Conservation (phyloP, 2,113 vertebrate species). For the Ictalurus furcatus region DNA sequence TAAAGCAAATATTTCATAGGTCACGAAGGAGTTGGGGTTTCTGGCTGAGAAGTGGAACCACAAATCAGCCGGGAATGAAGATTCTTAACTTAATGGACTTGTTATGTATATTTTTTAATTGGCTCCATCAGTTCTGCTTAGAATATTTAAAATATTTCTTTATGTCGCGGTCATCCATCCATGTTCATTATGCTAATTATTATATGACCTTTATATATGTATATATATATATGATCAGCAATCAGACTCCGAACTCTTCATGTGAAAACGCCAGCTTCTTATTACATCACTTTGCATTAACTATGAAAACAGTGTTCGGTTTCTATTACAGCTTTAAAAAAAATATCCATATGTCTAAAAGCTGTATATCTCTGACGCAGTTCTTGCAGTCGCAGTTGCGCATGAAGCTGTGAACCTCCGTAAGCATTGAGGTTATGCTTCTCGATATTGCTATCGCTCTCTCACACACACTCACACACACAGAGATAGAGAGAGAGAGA, state of each 20-base stretch:
- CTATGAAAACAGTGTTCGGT: neutral
- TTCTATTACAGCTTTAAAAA: neutral
- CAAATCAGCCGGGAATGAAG: neutral
- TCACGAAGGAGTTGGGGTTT: neutral
- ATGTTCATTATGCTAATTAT: neutral
- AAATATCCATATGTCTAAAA: neutral
- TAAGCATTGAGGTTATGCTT: constrained; percentile 52
- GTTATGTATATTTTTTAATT: constrained; percentile 1
- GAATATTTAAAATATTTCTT: neutral
- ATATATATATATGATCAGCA: neutral
- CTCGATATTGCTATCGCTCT: constrained; percentile 53
- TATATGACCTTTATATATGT: neutral
- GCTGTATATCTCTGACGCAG: constrained; percentile 11
- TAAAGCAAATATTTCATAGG: constrained; percentile 34
- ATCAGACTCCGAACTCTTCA: neutral
- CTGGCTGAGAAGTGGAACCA: neutral
- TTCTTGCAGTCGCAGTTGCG: constrained; percentile 52
- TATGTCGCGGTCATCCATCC: neutral
- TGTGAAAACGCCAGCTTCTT: neutral
- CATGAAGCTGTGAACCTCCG: constrained; percentile 53
- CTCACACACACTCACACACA: constrained; percentile 13
- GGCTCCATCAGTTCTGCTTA: constrained; percentile 17
- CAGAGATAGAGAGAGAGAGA: neutral
- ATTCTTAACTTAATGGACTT: neutral
- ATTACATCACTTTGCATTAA: neutral